phyloP scores from a whole-genome alignment of 2,888 invertebrate species.

The Nomada fucata region DNA sequence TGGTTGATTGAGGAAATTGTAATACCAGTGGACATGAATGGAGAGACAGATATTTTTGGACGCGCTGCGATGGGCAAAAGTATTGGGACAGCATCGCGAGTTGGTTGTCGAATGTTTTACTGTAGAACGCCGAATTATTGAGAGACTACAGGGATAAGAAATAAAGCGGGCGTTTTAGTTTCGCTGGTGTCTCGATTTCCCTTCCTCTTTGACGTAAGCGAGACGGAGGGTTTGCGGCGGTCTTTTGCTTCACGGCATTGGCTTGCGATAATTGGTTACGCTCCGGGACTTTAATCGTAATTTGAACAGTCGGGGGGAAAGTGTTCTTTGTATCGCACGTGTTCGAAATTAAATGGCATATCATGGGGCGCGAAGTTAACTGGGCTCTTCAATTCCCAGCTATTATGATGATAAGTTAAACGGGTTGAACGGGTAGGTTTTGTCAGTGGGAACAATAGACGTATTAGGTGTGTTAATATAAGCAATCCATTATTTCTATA shows the following conservation, averaged over 20 bases:
- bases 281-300: slow-evolving; percentile 47
- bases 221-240: slow-evolving; percentile 11
- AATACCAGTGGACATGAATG: too few relatives aligned
- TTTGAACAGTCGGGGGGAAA: slow-evolving; percentile 44
- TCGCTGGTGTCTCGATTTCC: neutral
- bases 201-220: neutral
- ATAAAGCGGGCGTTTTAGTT: slow-evolving; percentile 10
- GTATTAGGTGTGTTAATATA: too few relatives aligned
- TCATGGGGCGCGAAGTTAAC: slow-evolving; percentile 30
- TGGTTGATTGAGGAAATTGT: too few relatives aligned
- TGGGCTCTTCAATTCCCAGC: neutral
- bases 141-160: neutral
- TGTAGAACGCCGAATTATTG: too few relatives aligned
- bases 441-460: neutral
- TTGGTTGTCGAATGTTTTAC: too few relatives aligned
- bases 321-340: slow-evolving; percentile 33
- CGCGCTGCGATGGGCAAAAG: too few relatives aligned
- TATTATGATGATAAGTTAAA: slow-evolving; percentile 17
- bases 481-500: too few relatives aligned
- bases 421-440: neutral
- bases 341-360: slow-evolving; percentile 27
- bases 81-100: too few relatives aligned
- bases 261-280: slow-evolving; percentile 39
- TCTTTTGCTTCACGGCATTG: slow-evolving; percentile 41
- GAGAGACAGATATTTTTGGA: too few relatives aligned